Percentiles rank a stretch among this genome's conserved stretches.
Conservation (phyloP, 2,888 invertebrate genomes). For the Chironomus riparius region DNA sequence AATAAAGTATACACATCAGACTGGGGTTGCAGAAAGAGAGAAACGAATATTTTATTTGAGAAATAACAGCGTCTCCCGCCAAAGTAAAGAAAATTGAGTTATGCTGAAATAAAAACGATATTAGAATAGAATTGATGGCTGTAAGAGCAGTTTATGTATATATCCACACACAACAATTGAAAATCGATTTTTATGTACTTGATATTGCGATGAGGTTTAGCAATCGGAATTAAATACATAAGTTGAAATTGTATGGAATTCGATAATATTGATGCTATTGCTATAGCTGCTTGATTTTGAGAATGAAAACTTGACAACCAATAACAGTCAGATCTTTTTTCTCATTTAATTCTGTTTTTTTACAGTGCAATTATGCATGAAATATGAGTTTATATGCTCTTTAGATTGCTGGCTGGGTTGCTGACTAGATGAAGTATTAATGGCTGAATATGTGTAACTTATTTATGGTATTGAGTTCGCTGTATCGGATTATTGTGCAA, state of each 20-base stretch:
- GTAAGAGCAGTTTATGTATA: not conserved
- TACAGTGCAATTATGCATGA: too few relatives aligned
- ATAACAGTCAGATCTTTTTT: too few relatives aligned
- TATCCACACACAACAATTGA: not conserved
- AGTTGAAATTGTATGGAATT: not conserved
- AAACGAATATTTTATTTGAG: slow-evolving; percentile 15
- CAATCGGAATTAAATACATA: not conserved
- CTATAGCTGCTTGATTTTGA: too few relatives aligned
- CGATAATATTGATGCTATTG: too few relatives aligned
- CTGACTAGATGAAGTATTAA: too few relatives aligned
- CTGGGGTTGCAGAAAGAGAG: not conserved
- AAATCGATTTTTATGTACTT: slow-evolving; percentile 20
- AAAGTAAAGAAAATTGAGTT: slow-evolving; percentile 9
- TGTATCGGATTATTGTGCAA: too few relatives aligned
- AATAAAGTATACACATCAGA: not conserved
- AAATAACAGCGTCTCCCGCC: not conserved
- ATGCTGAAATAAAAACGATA: slow-evolving; percentile 13
- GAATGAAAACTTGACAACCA: too few relatives aligned
- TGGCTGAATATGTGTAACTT: too few relatives aligned
- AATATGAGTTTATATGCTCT: too few relatives aligned
- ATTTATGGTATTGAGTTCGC: too few relatives aligned
- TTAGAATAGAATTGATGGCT: slow-evolving; percentile 3
- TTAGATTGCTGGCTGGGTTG: too few relatives aligned
- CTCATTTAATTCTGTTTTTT: too few relatives aligned
- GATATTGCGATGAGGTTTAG: slow-evolving; percentile 2